These are phyloP conservation scores for Girardinus metallicus DNA, from an alignment of 2,797 vertebrate genomes.

Conservation along the genomic window DNA sequence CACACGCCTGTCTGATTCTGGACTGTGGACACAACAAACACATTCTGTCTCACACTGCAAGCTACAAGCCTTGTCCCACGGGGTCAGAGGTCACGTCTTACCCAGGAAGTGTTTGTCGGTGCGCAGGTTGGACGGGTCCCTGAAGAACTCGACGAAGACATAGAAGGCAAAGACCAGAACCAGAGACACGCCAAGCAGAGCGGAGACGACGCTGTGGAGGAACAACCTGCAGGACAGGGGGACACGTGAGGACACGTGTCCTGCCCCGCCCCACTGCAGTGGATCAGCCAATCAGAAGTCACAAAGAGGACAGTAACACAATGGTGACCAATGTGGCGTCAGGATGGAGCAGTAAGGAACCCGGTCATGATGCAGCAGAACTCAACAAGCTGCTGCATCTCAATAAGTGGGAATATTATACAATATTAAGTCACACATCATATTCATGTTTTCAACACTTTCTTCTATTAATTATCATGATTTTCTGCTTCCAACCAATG, in stretches of 20 bases:
- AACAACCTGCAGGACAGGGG: constrained; percentile 84
- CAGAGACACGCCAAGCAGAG: constrained; percentile 87
- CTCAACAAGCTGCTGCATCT: background rate
- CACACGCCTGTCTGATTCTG: constrained; percentile 88
- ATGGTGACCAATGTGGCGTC: too few species aligned
- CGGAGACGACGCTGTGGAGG: constrained; percentile 91
- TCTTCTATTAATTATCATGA: too few species aligned
- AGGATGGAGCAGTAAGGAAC: background rate
- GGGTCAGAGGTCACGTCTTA: constrained; percentile 32
- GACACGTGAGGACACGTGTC: background rate
- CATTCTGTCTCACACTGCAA: background rate
- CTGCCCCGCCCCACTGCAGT: background rate
- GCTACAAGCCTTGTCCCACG: background rate
- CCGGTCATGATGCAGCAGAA: background rate
- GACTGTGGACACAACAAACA: constrained; percentile 60
- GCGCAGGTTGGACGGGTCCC: constrained; percentile 87
- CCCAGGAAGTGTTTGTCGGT: constrained; percentile 72
- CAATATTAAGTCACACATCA: too few species aligned
- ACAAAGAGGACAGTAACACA: background rate
- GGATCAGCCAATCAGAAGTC: background rate
- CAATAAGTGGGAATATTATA: background rate
- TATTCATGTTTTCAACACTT: too few species aligned
- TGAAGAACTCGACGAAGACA: constrained; percentile 90
- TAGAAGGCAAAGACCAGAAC: constrained; percentile 88
- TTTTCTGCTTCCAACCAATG: too few species aligned